phyloP scores from a whole-genome alignment of 2,113 vertebrate species.

The Plectropomus leopardus region DNA sequence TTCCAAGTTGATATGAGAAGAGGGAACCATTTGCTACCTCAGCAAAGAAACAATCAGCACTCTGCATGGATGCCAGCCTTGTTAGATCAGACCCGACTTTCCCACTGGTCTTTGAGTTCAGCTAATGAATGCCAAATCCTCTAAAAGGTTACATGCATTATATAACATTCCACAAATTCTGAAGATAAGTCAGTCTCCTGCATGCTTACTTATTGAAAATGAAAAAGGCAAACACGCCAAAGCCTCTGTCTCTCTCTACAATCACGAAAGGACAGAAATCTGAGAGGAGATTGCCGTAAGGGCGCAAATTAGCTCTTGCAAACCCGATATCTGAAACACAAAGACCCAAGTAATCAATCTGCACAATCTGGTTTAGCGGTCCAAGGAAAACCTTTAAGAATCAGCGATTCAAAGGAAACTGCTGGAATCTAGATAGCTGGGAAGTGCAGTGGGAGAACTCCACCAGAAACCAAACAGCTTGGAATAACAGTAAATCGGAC shows the following conservation, averaged over 20 bases:
- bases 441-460: neutral
- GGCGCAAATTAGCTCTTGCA: constrained; percentile 18
- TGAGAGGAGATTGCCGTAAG: constrained; percentile 30
- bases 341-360: constrained; percentile 35
- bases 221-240: constrained; percentile 22
- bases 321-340: constrained; percentile 35
- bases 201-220: constrained; percentile 31
- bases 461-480: constrained; percentile 28
- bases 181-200: constrained; percentile 38
- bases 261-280: constrained; percentile 48
- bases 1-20: constrained; percentile 39
- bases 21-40: constrained; percentile 9
- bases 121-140: constrained; percentile 45
- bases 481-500: constrained; percentile 31
- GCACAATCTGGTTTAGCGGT: constrained; percentile 36
- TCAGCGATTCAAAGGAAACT: constrained; percentile 18
- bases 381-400: constrained; percentile 24
- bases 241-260: neutral
- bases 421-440: constrained; percentile 7
- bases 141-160: constrained; percentile 32
- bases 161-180: constrained; percentile 60
- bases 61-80: neutral
- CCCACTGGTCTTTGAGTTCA: constrained; percentile 25
- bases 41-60: constrained; percentile 8
- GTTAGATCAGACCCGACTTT: constrained; percentile 44